Percentiles rank a stretch among this genome's conserved stretches.
phyloP scores from a whole-genome alignment of 2,797 vertebrate species.

The Lacerta agilis region DNA sequence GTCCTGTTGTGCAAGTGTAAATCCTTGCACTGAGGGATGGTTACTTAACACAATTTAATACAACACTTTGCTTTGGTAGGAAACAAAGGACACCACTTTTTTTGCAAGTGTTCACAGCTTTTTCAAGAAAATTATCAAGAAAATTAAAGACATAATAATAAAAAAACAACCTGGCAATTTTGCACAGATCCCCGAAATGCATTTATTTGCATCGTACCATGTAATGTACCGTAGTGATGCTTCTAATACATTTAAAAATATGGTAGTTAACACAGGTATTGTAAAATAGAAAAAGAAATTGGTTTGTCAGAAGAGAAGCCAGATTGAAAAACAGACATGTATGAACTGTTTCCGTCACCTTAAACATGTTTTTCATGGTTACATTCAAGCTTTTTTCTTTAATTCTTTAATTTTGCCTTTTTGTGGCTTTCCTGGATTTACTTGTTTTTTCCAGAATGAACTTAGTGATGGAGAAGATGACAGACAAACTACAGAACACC shows the following conservation, averaged over 20 bases:
- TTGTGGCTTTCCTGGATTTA: constrained; percentile 41
- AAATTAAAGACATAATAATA: too few relatives aligned
- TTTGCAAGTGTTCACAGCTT: not conserved
- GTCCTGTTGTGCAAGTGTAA: too few relatives aligned
- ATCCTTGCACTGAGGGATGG: too few relatives aligned
- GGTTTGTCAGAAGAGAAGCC: not conserved
- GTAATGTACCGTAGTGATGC: not conserved
- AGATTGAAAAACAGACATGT: not conserved
- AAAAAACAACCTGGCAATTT: not conserved
- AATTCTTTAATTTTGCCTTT: constrained; percentile 21
- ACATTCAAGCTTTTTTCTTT: not conserved
- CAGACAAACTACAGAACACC: constrained; percentile 61
- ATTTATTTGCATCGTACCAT: not conserved
- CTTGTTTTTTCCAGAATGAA: constrained; percentile 84
- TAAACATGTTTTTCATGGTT: not conserved
- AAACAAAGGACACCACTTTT: not conserved
- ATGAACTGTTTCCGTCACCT: not conserved
- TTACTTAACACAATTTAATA: too few relatives aligned
- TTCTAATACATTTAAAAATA: too few relatives aligned
- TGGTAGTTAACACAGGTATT: not conserved
- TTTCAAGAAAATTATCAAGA: not conserved
- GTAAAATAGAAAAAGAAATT: not conserved
- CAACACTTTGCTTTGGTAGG: not conserved
- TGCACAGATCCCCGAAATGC: not conserved
- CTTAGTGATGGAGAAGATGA: constrained; percentile 85